Evolutionary conservation across 2,797 vertebrate genomes (phyloP).

Genomic region (Remorina albescens): DNA sequence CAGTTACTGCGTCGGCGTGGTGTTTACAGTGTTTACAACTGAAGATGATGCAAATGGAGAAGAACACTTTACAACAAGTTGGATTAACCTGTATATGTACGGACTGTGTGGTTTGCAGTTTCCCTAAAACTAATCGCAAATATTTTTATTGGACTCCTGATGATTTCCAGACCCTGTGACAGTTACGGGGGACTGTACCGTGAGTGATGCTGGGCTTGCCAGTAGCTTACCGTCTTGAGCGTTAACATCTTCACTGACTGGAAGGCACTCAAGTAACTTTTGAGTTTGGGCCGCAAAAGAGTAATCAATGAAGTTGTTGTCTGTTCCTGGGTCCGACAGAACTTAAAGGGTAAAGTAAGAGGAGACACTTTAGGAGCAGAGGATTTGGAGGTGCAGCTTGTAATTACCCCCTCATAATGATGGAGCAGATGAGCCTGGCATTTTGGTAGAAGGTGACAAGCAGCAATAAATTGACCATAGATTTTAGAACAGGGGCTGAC

Average conservation of each 20-base stretch:
- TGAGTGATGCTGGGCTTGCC: neutral
- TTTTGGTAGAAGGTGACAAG: too few species aligned
- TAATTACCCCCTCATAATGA: too few species aligned
- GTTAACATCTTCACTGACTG: neutral
- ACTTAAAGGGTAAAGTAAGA: neutral
- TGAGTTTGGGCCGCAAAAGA: neutral
- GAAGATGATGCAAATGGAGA: too few species aligned
- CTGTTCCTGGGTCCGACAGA: neutral
- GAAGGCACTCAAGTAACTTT: neutral
- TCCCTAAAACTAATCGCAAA: too few species aligned
- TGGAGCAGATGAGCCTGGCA: too few species aligned
- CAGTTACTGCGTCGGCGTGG: too few species aligned
- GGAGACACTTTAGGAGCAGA: too few species aligned
- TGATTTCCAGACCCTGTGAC: neutral
- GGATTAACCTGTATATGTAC: neutral
- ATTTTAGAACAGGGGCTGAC: too few species aligned
- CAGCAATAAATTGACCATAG: too few species aligned
- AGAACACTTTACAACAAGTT: too few species aligned
- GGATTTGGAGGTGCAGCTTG: neutral
- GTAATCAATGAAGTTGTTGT: neutral
- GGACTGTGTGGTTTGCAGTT: neutral
- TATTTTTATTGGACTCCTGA: neutral
- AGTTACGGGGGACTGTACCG: neutral
- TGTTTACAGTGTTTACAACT: neutral
- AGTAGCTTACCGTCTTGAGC: neutral